Conservation (phyloP, 2,888 invertebrate species). For the Trichopoda pennipes region DNA sequence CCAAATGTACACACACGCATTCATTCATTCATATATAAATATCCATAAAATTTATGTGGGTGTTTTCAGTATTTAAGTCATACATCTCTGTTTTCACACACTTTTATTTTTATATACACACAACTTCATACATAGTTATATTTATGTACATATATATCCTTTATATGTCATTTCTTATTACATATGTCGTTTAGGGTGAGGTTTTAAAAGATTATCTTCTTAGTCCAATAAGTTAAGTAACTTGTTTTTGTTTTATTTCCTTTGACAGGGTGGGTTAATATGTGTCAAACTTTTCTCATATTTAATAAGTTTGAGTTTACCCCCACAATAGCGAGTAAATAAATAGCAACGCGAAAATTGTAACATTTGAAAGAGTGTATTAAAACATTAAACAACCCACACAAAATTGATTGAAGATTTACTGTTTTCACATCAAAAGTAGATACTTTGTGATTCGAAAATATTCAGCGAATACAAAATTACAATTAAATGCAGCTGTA, state of each 20-base stretch:
- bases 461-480: no score
- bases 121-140: no score
- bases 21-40: no score
- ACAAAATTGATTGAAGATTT: no score
- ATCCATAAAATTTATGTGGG: no score
- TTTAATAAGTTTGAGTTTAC: constrained; percentile 8
- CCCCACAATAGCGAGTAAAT: background rate
- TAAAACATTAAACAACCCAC: no score
- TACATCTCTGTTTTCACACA: background rate
- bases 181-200: constrained; percentile 8
- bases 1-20: background rate
- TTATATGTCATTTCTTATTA: constrained; percentile 9
- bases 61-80: no score
- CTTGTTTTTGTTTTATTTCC: constrained; percentile 10
- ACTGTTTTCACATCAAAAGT: no score
- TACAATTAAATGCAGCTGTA: no score
- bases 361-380: background rate
- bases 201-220: constrained; percentile 39
- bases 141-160: background rate
- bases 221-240: constrained; percentile 29
- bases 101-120: no score
- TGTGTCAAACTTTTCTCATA: constrained; percentile 40
- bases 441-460: no score
- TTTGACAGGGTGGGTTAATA: constrained; percentile 45
- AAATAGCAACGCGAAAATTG: background rate